These are phyloP conservation scores for Phlogophora meticulosa DNA, from an alignment of 2,888 invertebrate species.

Conservation along the genomic window DNA sequence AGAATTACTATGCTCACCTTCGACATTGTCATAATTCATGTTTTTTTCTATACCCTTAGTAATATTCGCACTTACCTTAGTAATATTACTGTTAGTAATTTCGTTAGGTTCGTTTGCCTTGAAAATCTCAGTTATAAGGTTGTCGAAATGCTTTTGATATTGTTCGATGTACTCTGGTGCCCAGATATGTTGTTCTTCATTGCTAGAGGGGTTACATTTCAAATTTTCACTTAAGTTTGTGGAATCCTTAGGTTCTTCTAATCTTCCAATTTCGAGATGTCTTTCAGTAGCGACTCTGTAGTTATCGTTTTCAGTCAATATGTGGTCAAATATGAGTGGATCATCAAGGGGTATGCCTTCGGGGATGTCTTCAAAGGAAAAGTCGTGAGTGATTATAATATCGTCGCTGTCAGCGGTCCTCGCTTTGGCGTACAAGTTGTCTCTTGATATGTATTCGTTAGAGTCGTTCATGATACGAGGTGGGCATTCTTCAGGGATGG, in stretches of 20 bases:
- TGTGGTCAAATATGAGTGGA: slow-evolving; percentile 80
- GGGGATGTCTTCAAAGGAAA: slow-evolving; percentile 84
- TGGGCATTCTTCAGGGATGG: slow-evolving; percentile 87
- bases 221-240: not conserved
- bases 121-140: slow-evolving; percentile 8
- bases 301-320: slow-evolving; percentile 67
- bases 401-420: slow-evolving; percentile 79
- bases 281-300: slow-evolving; percentile 44
- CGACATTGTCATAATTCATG: not conserved
- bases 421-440: slow-evolving; percentile 83
- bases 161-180: not conserved
- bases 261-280: slow-evolving; percentile 39
- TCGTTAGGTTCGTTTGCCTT: slow-evolving; percentile 1
- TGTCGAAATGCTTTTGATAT: slow-evolving; percentile 1
- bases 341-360: slow-evolving; percentile 86
- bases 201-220: not conserved
- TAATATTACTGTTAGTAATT: too few relatives aligned
- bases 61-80: not conserved
- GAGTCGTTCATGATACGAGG: slow-evolving; percentile 76
- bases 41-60: slow-evolving; percentile 14
- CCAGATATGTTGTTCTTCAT: slow-evolving; percentile 8
- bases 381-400: slow-evolving; percentile 82
- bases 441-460: slow-evolving; percentile 75
- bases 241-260: slow-evolving; percentile 9
- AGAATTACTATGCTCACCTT: not conserved